A percentile compares a stretch with the other conserved stretches of the same genome.
Conservation (phyloP, 2,113 vertebrate species). For the Synchiropus splendidus region DNA sequence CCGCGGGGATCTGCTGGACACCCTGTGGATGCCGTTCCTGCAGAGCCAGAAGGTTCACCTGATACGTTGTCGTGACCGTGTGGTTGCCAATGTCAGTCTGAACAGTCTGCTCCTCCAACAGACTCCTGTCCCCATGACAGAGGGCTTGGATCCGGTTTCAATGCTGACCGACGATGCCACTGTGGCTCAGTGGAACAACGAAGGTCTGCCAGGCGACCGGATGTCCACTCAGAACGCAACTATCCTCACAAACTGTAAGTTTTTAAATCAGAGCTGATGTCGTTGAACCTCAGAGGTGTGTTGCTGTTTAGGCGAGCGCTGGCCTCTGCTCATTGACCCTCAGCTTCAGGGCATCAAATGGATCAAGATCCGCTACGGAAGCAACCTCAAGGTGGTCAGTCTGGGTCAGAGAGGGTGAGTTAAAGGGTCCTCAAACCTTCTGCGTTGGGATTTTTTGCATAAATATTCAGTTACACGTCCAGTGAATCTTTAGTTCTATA, state of each 20-base stretch:
- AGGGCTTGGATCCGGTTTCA: constrained; percentile 62
- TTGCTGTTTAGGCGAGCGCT: constrained; percentile 53
- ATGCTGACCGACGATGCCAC: constrained; percentile 64
- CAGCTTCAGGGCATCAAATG: constrained; percentile 70
- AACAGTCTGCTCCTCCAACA: constrained; percentile 38
- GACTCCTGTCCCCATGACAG: constrained; percentile 63
- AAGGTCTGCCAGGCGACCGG: constrained; percentile 64
- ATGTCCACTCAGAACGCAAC: constrained; percentile 67
- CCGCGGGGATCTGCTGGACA: constrained; percentile 56
- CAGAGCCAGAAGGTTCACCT: constrained; percentile 50
- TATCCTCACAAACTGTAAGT: constrained; percentile 61
- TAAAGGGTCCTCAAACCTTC: no score
- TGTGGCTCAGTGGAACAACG: constrained; percentile 71
- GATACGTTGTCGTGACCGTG: no score
- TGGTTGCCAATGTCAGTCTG: no score
- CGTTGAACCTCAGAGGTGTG: no score
- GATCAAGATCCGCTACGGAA: constrained; percentile 68
- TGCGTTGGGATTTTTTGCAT: no score
- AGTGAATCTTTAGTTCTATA: no score
- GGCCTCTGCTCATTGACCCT: constrained; percentile 70
- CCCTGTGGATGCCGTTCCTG: constrained; percentile 62
- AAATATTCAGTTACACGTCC: no score
- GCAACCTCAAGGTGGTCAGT: constrained; percentile 59
- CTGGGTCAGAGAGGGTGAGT: constrained; percentile 68
- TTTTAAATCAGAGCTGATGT: no score